Base-by-base conservation (phyloP, 2,113 vertebrate genomes). In the Dipodomys spectabilis region DNA sequence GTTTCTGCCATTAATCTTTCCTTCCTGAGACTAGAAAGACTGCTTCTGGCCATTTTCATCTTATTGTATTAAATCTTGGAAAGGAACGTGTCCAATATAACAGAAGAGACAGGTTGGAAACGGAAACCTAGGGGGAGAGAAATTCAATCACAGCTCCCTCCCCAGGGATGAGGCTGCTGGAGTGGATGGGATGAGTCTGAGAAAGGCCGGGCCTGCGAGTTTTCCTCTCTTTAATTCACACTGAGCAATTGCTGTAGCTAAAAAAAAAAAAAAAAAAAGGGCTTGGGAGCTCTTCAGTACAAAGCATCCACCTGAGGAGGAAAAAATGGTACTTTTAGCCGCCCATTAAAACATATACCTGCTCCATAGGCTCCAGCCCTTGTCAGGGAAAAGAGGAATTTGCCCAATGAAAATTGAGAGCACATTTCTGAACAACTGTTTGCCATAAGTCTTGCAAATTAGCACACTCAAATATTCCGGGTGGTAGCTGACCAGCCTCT, bases 361-460 rank as follows among this genome's bases (percentile, higher is more conserved):
- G 86, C 86, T 93, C 91, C 92, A 73, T 88, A 93, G 86, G 95
- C 86, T 79, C 27, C 23, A 1, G 91, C 92, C 94, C 94, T 95
- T 93, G 88, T 49, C 15, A 18, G 67, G 89, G 71, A 84, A 57
- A 90, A 95, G 90, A 85, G 67, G 88, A 68, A 94, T 95, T 90
- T 92, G 88, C 91, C 82, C 96, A 86, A 7, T 88, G 95, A 95
- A 94, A 93, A 88, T 32, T 74, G 94, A 92, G 69, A 86, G 72
- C 91, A 82, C 84, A 2, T 94, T 95, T 89, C 89, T 95, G 86
- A 89, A 91, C 95, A 96, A 96, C 73, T 67, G 83, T 89, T 92
- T 96, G 91, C 91, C 83, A 92, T 95, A 92, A 94, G 95, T 96
- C 94, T 95, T 92, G 86, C 94, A 91, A 97, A 97, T 92, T 82